Base-by-base conservation (phyloP, 2,888 invertebrate genomes). In the Synanthedon myopaeformis region DNA sequence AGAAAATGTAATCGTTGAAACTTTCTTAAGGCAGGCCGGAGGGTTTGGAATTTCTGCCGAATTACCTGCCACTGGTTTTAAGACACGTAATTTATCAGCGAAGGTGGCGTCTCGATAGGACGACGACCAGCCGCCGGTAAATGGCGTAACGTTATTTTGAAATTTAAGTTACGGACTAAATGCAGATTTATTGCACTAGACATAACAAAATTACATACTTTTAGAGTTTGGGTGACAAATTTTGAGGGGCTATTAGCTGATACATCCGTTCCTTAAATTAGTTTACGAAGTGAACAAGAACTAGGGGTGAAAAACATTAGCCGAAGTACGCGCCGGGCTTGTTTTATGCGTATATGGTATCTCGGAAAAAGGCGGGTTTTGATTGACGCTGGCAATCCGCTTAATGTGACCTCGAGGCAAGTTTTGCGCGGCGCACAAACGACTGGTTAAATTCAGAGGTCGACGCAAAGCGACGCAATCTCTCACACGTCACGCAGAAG, bases 1-100 rank as follows among this genome's bases (percentile, higher is more conserved):
- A 78, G 77, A 76, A 76, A 79, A 82, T 82, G 83, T 84, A 84
- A 85, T 84, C 82, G 84, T 78, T 80, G 78, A 79, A 85, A 83
- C 76, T 85, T 85, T 80, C 70, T 72, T 72, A 74, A 70, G 76
- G 72, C 72, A 73, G 68, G 71, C 69, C 70, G 69, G 72, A 73
- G 76, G 72, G 74, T 72, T 69, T 70, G 77, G 76, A 84, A 83
- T 82, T 84, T 80, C 76, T 77, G 76, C 78, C 75, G 80, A 83
- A 90, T 90, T 89, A 90, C 89, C 89, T 90, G 89, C 89, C 89
- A 89, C 84, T 79, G 85, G 83, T 86, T 87, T 83, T 86, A 89
- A 89, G 87, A 84, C 86, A 80, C 80, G 88, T 88, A 89, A 90
- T 90, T 90, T 90, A 90, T 90, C 89, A 90, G 86, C 62, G 70